Percentiles rank a stretch among this genome's conserved stretches.
phyloP scores from a whole-genome alignment of 2,888 invertebrate species.

The Metellina segmentata region DNA sequence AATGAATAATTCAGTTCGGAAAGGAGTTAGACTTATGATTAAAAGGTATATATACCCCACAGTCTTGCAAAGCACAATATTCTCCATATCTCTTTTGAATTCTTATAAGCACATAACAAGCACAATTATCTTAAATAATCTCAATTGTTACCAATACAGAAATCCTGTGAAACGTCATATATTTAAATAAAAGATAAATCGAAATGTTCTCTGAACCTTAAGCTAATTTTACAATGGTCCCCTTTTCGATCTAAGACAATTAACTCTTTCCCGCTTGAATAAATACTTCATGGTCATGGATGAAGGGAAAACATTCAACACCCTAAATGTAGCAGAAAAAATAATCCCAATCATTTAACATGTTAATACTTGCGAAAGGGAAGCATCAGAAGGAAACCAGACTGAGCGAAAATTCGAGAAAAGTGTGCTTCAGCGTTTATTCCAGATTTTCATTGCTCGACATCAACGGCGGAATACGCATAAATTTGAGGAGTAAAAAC shows the following conservation, averaged over 20 bases:
- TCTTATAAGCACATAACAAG: no score
- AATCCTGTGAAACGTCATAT: neutral
- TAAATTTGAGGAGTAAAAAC: constrained; percentile 44
- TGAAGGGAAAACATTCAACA: neutral
- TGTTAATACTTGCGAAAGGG: constrained; percentile 5
- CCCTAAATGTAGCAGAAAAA: neutral
- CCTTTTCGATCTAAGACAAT: neutral
- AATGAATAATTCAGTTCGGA: no score
- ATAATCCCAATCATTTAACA: neutral
- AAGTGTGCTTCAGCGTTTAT: constrained; percentile 28
- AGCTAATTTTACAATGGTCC: neutral
- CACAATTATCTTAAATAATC: no score
- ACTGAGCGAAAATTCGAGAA: neutral
- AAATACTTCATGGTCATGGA: neutral
- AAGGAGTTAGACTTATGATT: no score
- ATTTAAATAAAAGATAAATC: neutral
- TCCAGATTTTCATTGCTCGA: constrained; percentile 14
- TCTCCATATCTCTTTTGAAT: no score
- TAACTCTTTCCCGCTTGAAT: neutral
- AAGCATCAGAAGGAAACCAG: neutral
- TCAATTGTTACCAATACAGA: neutral
- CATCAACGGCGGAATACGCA: constrained; percentile 30
- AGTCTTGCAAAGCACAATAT: no score
- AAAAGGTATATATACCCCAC: no score
- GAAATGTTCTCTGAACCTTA: neutral